phyloP scores from a whole-genome alignment of 2,888 invertebrate species.

The Apotomis betuletana region DNA sequence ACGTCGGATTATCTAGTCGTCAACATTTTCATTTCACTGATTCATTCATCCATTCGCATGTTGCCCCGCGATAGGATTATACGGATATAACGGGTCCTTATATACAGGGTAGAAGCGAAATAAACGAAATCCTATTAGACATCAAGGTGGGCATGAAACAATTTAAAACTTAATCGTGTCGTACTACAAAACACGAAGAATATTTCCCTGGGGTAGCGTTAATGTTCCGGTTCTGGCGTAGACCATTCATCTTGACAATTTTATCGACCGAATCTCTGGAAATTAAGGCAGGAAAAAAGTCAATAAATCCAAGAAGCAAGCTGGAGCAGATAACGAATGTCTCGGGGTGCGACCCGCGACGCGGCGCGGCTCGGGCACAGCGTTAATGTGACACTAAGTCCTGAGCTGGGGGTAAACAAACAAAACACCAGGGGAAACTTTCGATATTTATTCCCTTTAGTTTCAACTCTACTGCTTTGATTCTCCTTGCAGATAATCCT shows the following conservation, averaged over 20 bases:
- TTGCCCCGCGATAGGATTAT: slow-evolving; percentile 38
- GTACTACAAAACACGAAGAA: slow-evolving; percentile 72
- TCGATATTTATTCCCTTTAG: slow-evolving; percentile 45
- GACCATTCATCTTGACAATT: slow-evolving; percentile 63
- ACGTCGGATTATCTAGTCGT: slow-evolving; percentile 40
- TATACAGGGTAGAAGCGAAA: slow-evolving; percentile 24
- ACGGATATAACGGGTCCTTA: slow-evolving; percentile 15
- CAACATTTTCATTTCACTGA: slow-evolving; percentile 40
- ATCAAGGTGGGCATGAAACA: slow-evolving; percentile 36
- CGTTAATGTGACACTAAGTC: slow-evolving; percentile 67
- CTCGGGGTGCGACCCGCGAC: slow-evolving; percentile 54
- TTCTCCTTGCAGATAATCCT: slow-evolving; percentile 34
- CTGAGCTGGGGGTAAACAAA: slow-evolving; percentile 57
- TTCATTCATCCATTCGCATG: slow-evolving; percentile 39
- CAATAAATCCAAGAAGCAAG: slow-evolving; percentile 77
- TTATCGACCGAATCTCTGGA: slow-evolving; percentile 77
- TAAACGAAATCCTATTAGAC: slow-evolving; percentile 31
- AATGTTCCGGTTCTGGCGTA: slow-evolving; percentile 77
- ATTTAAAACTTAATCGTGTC: slow-evolving; percentile 43
- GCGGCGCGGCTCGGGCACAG: slow-evolving; percentile 46
- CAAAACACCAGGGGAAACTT: slow-evolving; percentile 50
- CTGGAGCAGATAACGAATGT: slow-evolving; percentile 74
- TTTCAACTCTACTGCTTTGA: slow-evolving; percentile 47
- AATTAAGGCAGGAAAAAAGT: slow-evolving; percentile 80
- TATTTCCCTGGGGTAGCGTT: slow-evolving; percentile 79